Evolutionary conservation across 23 tunicate genomes (phyloP).

Genomic region (Trididemnum clinides): DNA sequence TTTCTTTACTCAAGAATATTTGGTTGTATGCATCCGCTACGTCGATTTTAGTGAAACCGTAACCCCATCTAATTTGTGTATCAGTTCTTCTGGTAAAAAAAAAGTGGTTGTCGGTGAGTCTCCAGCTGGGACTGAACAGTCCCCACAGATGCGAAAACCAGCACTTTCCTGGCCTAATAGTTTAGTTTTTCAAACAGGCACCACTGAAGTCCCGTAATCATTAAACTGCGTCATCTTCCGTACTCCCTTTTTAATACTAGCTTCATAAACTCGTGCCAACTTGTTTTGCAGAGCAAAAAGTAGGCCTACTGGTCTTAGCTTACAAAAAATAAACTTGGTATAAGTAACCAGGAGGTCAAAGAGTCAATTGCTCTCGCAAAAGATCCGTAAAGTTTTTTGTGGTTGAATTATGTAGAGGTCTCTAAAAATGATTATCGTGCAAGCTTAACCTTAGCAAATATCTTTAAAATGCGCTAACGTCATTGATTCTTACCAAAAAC

Average conservation of each 20-base stretch:
- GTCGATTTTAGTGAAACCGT: conserved; percentile 50
- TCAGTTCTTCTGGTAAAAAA: conserved; percentile 24
- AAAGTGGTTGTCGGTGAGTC: conserved; percentile 38
- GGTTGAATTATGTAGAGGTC: too few species aligned
- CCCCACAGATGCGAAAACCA: conserved; percentile 19
- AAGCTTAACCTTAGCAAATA: too few species aligned
- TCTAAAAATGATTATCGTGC: too few species aligned
- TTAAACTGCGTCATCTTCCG: conserved; percentile 38
- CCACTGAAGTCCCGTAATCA: conserved; percentile 35
- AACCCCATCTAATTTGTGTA: conserved; percentile 27
- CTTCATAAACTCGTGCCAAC: conserved; percentile 8
- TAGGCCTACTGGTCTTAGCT: conserved; percentile 31
- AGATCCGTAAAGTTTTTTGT: too few species aligned
- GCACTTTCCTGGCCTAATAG: neutral
- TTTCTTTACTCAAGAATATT: conserved; percentile 26
- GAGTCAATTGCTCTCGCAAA: too few species aligned
- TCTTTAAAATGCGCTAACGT: too few species aligned
- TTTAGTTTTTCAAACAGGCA: neutral
- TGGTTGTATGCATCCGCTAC: conserved; percentile 55
- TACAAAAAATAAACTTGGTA: conserved; percentile 24
- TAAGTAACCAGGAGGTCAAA: too few species aligned
- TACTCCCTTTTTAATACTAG: conserved; percentile 22
- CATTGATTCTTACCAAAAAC: too few species aligned
- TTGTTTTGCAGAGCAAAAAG: conserved; percentile 38
- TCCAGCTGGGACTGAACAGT: conserved; percentile 36